A percentile compares a stretch with the other conserved stretches of the same genome.
Evolutionary conservation across 1,140 invertebrate species (phyloP).

Genomic region (Halesus radiatus): DNA sequence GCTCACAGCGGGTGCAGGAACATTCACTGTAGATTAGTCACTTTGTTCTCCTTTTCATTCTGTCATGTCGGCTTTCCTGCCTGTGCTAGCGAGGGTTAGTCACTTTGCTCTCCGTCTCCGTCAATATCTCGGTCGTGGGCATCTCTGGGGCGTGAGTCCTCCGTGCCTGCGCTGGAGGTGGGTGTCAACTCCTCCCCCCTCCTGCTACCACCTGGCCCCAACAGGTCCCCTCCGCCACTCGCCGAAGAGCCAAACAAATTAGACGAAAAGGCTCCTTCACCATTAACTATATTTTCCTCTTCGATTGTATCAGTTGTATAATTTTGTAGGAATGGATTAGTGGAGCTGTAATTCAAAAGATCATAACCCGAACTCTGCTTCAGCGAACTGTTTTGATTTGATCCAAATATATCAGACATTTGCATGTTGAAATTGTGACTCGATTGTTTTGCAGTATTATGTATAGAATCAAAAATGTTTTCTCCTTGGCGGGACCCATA

Average conservation of each 20-base stretch:
- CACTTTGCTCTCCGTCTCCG: conserved; percentile 74
- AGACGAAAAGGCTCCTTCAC: conserved; percentile 41
- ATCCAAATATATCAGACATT: conserved; percentile 44
- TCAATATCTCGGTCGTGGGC: conserved; percentile 72
- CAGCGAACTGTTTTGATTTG: conserved; percentile 42
- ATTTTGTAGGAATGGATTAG: conserved; percentile 74
- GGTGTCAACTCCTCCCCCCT: conserved; percentile 71
- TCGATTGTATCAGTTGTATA: conserved; percentile 62
- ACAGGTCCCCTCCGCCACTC: conserved; percentile 50
- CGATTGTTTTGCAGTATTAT: conserved; percentile 33
- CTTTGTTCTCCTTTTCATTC: too few relatives aligned
- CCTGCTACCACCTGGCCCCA: conserved; percentile 49
- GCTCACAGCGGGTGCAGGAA: too few relatives aligned
- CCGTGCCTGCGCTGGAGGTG: conserved; percentile 74
- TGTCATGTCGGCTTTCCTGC: too few relatives aligned
- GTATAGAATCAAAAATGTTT: conserved; percentile 40
- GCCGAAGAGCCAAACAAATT: conserved; percentile 52
- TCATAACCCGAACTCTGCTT: conserved; percentile 59
- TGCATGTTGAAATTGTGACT: conserved; percentile 5
- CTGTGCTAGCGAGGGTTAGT: conserved; percentile 59
- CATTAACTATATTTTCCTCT: conserved; percentile 56
- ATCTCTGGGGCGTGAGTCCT: conserved; percentile 71
- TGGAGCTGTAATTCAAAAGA: conserved; percentile 66
- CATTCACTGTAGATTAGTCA: too few relatives aligned
- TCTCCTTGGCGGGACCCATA: conserved; percentile 41